Base-by-base conservation (phyloP, 1,140 invertebrate genomes). In the Sipha flava region DNA sequence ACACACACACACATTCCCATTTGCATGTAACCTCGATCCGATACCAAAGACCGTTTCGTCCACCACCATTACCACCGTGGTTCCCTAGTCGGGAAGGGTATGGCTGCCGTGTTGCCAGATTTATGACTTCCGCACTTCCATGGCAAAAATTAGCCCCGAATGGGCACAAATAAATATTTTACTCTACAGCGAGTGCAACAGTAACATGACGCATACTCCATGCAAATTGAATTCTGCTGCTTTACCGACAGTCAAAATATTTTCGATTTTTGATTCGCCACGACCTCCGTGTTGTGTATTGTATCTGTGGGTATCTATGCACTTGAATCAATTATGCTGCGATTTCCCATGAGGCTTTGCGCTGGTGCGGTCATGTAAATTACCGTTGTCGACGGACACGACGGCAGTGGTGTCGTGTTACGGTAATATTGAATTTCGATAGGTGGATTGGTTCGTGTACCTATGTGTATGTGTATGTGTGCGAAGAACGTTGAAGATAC, bases 1-100 rank as follows among this genome's bases (percentile, higher is more conserved):
- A n/a, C n/a, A n/a, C n/a, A n/a, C n/a, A n/a, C 49, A n/a, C 37
- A n/a, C 21, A 73, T 73, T 73, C 70, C 72, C 72, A 75, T 75
- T 75, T 75, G 72, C 72, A 75, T 75, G 47, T 34, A 72, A 72
- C 68, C n/a, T 54, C 49, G 49, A 21, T 2, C 0, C n/a, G 9
- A 72, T 23, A 37, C 49, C 14, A 23, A 75, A 54, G 49, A 75
- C 54, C 72, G n/a, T n/a, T 54, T 75, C 21, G 72, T 21, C 10
- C n/a, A n/a, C n/a, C n/a, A n/a, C n/a, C n/a, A n/a, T n/a, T n/a
- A n/a, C n/a, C n/a, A n/a, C n/a, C n/a, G n/a, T n/a, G n/a, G n/a
- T n/a, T n/a, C n/a, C n/a, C n/a, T n/a, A n/a, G n/a, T n/a, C n/a
- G n/a, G n/a, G n/a, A n/a, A n/a, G n/a, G n/a, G n/a, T n/a, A n/a